Evolutionary conservation across 2,113 vertebrate genomes (phyloP), one percentile per base, ranked within the genome.

Genomic region (Upupa epops): DNA sequence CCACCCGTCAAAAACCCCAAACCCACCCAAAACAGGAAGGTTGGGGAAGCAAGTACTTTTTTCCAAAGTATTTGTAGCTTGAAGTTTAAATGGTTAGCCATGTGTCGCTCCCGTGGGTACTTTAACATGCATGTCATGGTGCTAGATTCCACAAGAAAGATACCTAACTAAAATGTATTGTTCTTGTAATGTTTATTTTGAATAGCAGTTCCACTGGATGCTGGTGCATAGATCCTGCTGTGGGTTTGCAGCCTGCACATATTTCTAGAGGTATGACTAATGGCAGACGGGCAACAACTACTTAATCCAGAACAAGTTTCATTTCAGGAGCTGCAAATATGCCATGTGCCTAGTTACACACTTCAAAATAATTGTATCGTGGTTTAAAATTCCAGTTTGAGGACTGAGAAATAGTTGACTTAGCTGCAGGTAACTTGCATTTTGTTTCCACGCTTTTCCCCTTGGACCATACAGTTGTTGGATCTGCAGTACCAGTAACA

Each of bases 111-210:
- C 11, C 66, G 16, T 87, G 91, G 51, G 17, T 88, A 3, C 14
- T 66, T 70, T 18, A 55, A 18, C 45, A 26, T 52, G 66, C 16
- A 5, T 83, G 26, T 63, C 21, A 16, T 28, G 54, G 31, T 76
- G 63, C 31, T 69, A 17, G 31, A 68, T 88, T 78, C 11, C 1
- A 13, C 61, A 25, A 66, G 55, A 63, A 76, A 24, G 15, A 49
- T 80, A 13, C 28, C 92, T 74, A 64, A 61, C n/a, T 79, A 49
- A 77, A 76, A 83, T 76, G 22, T 80, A 7, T 64, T 86, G 16
- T 66, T 92, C 22, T 74, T 75, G 18, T 34, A 63, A 63, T 48
- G 34, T 85, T 87, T 83, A 34, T 91, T 95, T 94, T 84, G 63
- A 88, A 20, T 32, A 89, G 55, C 36, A 70, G 60, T 64, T 88